A percentile compares a stretch with the other conserved stretches of the same genome.
Evolutionary conservation across 2,888 invertebrate genomes (phyloP).

Genomic region (Anagyrus pseudococci): DNA sequence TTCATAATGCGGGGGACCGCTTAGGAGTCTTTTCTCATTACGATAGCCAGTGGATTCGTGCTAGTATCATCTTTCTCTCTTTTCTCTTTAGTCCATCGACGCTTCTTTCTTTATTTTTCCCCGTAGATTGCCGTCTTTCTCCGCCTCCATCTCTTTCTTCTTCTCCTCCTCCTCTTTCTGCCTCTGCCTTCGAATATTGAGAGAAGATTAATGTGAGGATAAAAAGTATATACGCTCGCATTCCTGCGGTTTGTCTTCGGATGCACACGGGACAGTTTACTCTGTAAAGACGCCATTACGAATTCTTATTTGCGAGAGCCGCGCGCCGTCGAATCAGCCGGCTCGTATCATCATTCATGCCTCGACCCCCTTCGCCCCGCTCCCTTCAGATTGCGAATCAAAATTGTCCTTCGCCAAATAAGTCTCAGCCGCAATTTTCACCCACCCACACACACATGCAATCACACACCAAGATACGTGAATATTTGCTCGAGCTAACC

Average conservation of each 20-base stretch:
- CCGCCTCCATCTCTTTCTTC: not conserved
- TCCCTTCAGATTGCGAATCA: too few relatives aligned
- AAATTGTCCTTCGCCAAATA: too few relatives aligned
- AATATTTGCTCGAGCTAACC: too few relatives aligned
- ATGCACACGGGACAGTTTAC: not conserved
- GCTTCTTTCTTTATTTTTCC: constrained; percentile 18
- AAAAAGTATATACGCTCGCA: constrained; percentile 3
- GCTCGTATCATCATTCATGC: too few relatives aligned
- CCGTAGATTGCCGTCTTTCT: constrained; percentile 29
- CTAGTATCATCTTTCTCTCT: constrained; percentile 36
- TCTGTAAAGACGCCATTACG: not conserved
- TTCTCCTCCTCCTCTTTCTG: not conserved
- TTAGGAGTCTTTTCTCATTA: constrained; percentile 43
- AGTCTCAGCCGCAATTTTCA: too few relatives aligned
- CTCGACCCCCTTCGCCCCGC: too few relatives aligned
- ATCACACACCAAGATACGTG: too few relatives aligned
- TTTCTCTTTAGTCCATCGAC: not conserved
- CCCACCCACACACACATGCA: too few relatives aligned
- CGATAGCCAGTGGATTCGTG: constrained; percentile 37
- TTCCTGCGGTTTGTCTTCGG: constrained; percentile 5
- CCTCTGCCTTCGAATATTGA: constrained; percentile 34
- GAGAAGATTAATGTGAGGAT: constrained; percentile 14
- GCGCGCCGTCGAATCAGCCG: too few relatives aligned
- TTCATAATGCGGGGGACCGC: constrained; percentile 57
- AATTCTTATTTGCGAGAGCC: too few relatives aligned